Conservation (phyloP, 2,113 vertebrate genomes). For the Poeciliopsis turrubarensis region DNA sequence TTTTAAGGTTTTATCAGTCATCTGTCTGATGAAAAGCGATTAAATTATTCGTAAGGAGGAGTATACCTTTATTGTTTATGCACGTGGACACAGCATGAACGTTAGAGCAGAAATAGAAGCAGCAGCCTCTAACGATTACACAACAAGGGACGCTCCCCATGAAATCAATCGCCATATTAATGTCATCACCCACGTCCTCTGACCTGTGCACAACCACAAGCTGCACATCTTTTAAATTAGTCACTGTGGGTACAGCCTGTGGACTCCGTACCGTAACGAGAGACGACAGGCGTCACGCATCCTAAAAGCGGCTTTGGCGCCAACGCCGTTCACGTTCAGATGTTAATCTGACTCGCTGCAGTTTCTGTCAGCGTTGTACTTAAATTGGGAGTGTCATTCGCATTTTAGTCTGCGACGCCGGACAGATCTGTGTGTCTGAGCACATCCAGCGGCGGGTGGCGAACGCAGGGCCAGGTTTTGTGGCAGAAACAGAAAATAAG, state of each 20-base stretch:
- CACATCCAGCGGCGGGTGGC: slow-evolving; percentile 22
- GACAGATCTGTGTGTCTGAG: slow-evolving; percentile 3
- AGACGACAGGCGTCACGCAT: slow-evolving; percentile 27
- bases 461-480: slow-evolving; percentile 60
- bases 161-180: slow-evolving; percentile 28
- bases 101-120: slow-evolving; percentile 30
- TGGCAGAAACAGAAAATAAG: slow-evolving; percentile 53
- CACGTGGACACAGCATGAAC: slow-evolving; percentile 11
- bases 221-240: slow-evolving; percentile 33
- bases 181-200: slow-evolving; percentile 15
- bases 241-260: slow-evolving; percentile 1
- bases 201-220: slow-evolving; percentile 39
- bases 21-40: slow-evolving; percentile 17
- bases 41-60: slow-evolving; percentile 17
- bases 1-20: slow-evolving; percentile 8
- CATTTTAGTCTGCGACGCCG: slow-evolving; percentile 34
- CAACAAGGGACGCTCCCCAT: slow-evolving; percentile 15
- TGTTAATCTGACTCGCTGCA: slow-evolving; percentile 49
- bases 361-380: slow-evolving; percentile 33
- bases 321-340: slow-evolving; percentile 46
- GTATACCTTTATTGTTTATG: slow-evolving; percentile 6
- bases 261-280: slow-evolving; percentile 20
- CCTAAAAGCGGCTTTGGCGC: slow-evolving; percentile 28
- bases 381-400: slow-evolving; percentile 35
- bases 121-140: slow-evolving; percentile 37